These are phyloP conservation scores for Hylaea fasciaria DNA, from an alignment of 2,888 invertebrate species.

Conservation along the genomic window DNA sequence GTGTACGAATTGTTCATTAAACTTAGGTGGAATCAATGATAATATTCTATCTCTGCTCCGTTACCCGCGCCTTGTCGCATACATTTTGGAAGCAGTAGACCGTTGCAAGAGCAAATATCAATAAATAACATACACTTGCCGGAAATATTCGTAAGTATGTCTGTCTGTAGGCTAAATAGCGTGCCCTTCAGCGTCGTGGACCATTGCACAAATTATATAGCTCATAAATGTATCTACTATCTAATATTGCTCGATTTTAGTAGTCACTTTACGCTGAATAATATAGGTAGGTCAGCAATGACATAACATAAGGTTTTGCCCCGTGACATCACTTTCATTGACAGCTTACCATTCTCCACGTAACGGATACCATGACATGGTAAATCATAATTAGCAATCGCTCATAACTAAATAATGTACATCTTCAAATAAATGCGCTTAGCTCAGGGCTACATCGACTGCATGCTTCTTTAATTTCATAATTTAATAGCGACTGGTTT, in stretches of 20 bases:
- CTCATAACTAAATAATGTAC: too few relatives aligned
- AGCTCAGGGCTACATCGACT: too few relatives aligned
- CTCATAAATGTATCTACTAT: slow-evolving; percentile 13
- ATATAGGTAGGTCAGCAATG: neutral
- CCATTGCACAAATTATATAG: slow-evolving; percentile 33
- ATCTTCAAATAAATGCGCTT: too few relatives aligned
- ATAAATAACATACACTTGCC: slow-evolving; percentile 42
- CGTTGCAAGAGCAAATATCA: slow-evolving; percentile 29
- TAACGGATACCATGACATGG: too few relatives aligned
- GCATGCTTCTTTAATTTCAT: too few relatives aligned
- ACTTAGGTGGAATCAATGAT: neutral
- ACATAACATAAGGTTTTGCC: too few relatives aligned
- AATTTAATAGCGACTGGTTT: too few relatives aligned
- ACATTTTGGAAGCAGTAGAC: slow-evolving; percentile 29
- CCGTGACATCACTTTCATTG: neutral
- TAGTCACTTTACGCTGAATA: slow-evolving; percentile 3
- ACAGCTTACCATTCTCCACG: neutral
- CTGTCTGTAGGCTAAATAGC: slow-evolving; percentile 8
- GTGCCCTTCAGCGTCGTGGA: slow-evolving; percentile 39
- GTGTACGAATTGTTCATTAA: neutral
- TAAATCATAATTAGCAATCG: too few relatives aligned
- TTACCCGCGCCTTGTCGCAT: slow-evolving; percentile 12
- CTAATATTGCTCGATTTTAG: slow-evolving; percentile 16
- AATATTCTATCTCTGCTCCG: slow-evolving; percentile 8
- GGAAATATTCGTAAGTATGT: slow-evolving; percentile 38